A percentile compares a stretch with the other conserved stretches of the same genome.
These are phyloP conservation scores for Sphenodon punctatus DNA, from an alignment of 2,797 vertebrate genomes.

Conservation along the genomic window DNA sequence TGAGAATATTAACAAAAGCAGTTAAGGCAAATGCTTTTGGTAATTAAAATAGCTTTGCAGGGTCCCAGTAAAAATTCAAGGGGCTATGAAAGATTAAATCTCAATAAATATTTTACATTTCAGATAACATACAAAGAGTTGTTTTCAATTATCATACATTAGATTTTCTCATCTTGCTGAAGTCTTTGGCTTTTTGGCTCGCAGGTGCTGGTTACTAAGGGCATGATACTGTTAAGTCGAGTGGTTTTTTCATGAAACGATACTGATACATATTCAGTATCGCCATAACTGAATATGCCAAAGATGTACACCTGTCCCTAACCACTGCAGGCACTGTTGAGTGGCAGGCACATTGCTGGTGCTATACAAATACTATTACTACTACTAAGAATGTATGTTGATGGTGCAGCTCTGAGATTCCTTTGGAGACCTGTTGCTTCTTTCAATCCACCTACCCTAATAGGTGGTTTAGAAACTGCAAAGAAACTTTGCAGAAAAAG, in stretches of 20 bases:
- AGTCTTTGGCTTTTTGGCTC: background rate
- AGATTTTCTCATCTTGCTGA: background rate
- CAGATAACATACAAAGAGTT: background rate
- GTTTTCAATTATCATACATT: background rate
- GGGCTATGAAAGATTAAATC: background rate
- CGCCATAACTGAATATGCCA: background rate
- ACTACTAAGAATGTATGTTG: no score
- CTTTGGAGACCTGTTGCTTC: no score
- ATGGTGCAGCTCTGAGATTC: no score
- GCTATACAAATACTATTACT: no score
- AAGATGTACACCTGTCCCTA: no score
- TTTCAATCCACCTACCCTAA: no score
- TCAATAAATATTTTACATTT: background rate
- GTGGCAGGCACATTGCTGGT: no score
- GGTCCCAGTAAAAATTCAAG: constrained; percentile 1
- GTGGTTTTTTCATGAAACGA: no score
- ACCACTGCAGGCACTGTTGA: no score
- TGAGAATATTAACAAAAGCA: constrained; percentile 26
- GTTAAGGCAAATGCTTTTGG: background rate
- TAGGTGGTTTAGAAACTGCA: no score
- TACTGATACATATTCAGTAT: no score
- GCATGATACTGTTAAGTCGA: background rate
- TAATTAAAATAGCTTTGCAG: constrained; percentile 1
- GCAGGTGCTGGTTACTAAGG: background rate
- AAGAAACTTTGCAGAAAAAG: no score